A percentile compares a stretch with the other conserved stretches of the same genome.
Conservation (phyloP, 1,140 invertebrate species). For the Eumeta japonica region DNA sequence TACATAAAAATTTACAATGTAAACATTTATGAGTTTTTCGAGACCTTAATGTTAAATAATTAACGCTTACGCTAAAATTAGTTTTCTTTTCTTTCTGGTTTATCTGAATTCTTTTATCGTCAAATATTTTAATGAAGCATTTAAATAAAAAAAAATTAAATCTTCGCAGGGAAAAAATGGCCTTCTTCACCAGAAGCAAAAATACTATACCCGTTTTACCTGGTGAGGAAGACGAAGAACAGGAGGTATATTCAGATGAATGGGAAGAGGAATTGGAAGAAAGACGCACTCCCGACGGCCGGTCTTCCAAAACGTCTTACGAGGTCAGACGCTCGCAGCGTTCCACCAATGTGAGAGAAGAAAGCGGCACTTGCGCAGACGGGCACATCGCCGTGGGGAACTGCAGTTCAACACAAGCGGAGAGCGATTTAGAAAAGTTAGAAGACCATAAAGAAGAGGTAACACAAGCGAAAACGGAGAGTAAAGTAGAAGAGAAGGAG, state of each 20-base stretch:
- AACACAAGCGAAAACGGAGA: constrained; percentile 22
- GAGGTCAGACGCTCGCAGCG: constrained; percentile 26
- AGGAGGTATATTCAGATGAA: constrained; percentile 33
- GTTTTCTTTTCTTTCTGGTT: too few species aligned
- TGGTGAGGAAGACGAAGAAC: constrained; percentile 61
- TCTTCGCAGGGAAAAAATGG: constrained; percentile 89
- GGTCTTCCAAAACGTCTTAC: constrained; percentile 44
- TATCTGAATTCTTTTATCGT: too few species aligned
- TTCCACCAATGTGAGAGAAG: constrained; percentile 13
- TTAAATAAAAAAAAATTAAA: too few species aligned
- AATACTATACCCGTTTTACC: constrained; percentile 75
- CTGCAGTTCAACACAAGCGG: constrained; percentile 6
- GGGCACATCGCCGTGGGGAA: too few species aligned
- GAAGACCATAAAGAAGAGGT: constrained; percentile 4
- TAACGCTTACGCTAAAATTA: too few species aligned
- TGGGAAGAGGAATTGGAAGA: constrained; percentile 45
- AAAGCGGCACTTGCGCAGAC: not conserved
- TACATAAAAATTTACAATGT: too few species aligned
- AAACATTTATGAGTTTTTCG: too few species aligned
- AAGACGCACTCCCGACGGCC: constrained; percentile 36
- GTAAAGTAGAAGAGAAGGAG: constrained; percentile 56
- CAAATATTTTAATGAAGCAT: too few species aligned
- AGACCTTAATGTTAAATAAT: too few species aligned
- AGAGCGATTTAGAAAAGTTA: not conserved
- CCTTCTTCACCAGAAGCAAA: constrained; percentile 85